Base-by-base conservation (phyloP, 2,113 vertebrate species). In the Eublepharis macularius region DNA sequence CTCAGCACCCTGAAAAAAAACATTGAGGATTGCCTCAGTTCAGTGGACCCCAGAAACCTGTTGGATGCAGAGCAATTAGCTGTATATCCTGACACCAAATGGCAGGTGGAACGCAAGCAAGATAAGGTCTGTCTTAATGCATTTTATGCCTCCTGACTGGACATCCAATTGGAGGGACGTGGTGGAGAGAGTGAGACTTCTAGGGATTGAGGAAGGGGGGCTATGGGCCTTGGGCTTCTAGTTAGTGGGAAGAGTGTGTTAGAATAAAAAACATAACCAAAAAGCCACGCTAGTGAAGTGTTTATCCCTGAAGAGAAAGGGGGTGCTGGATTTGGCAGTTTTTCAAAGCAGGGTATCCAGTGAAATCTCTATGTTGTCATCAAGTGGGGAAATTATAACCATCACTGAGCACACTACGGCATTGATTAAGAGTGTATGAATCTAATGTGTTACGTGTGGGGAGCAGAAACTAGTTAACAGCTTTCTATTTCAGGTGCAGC, bases 1-100 rank as follows among this genome's bases (percentile, higher is more conserved):
- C 69, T 86, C n/a, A 49, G 43, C n/a, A 80, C 6, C 73, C 49
- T 86, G 41, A 86, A 86, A 80, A 41, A 65, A 86, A 80, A 39
- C 10, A 77, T 72, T 16, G 39, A 65, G 24, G 51, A 73, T 39
- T 86, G 84, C n/a, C 54, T 86, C 54, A 32, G 29, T 36, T 49
- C 73, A 73, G 73, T 70, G 32, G 36, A 34, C 39, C 32, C 75
- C 12, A 29, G 12, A 17, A 26, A 36, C 5, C 16, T 16, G 36
- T 16, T 73, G 41, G 54, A 86, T 47, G 39, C 68, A 65, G 77
- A 80, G 84, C 41, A 86, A 17, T 21, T 74, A n/a, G 68, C 76
- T 11, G 29, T 39, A 63, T 74, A 86, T 86, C 32, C 84, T 8
- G 77, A 86, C 24, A 86, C 77, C 43, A 86, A 86, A 74, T 86